Conservation (phyloP, 2,888 invertebrate species). For the Mycogona germanica region DNA sequence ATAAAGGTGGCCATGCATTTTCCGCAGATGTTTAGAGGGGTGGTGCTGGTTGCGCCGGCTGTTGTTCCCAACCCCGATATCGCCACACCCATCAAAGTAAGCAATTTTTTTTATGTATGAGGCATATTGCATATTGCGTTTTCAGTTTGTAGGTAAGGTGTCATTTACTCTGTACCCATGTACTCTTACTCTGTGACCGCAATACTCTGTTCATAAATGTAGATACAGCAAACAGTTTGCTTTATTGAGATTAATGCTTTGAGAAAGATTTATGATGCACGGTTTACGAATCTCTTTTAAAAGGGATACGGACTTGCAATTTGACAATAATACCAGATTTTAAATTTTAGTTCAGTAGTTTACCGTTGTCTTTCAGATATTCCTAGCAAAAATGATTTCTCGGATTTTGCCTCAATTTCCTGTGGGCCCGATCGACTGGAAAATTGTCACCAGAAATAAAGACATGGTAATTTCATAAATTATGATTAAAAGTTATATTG, state of each 20-base stretch:
- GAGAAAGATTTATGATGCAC: too few species aligned
- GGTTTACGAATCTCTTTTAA: too few species aligned
- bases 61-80: conserved; percentile 27
- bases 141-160: too few species aligned
- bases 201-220: conserved; percentile 6
- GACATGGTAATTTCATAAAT: conserved; percentile 17
- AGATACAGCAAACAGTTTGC: too few species aligned
- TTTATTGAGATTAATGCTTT: too few species aligned
- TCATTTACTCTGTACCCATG: too few species aligned
- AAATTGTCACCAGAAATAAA: conserved; percentile 29
- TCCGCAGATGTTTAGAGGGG: conserved; percentile 32
- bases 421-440: conserved; percentile 27
- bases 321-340: conserved; percentile 1
- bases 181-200: too few species aligned
- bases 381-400: conserved; percentile 28
- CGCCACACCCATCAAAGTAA: conserved; percentile 24
- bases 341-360: not conserved
- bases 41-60: conserved; percentile 34
- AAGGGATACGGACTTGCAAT: too few species aligned
- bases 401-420: conserved; percentile 28
- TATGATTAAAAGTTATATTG: not conserved
- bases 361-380: conserved; percentile 25
- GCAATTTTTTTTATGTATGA: too few species aligned
- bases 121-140: too few species aligned
- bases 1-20: conserved; percentile 30